Percentiles rank a stretch among this genome's conserved stretches.
Evolutionary conservation across 1,140 invertebrate species (phyloP).

Genomic region (Eriocheir sinensis): DNA sequence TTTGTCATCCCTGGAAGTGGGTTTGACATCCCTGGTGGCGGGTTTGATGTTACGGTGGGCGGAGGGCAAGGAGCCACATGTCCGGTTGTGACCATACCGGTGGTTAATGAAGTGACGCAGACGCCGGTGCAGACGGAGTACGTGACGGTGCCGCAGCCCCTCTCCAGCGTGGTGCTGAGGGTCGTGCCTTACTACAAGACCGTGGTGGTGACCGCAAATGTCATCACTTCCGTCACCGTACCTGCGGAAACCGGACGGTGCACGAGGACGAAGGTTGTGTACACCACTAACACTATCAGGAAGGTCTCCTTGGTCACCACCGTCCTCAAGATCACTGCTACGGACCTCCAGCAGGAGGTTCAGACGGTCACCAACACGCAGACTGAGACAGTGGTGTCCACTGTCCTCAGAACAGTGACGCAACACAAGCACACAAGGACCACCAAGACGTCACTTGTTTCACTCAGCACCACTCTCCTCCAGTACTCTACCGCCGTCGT

Average conservation of each 20-base stretch:
- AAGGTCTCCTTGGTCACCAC: background rate
- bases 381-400: background rate
- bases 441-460: background rate
- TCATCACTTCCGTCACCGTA: background rate
- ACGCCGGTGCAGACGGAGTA: slow-evolving; percentile 47
- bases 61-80: background rate
- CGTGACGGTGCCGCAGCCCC: slow-evolving; percentile 50
- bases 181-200: slow-evolving; percentile 35
- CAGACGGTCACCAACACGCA: slow-evolving; percentile 29
- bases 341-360: slow-evolving; percentile 24
- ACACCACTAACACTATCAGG: slow-evolving; percentile 39
- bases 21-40: background rate
- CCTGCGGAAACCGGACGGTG: slow-evolving; percentile 34
- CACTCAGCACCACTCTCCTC: background rate
- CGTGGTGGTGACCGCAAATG: background rate
- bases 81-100: slow-evolving; percentile 25
- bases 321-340: background rate
- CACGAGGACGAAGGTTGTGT: slow-evolving; percentile 44
- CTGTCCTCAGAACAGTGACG: slow-evolving; percentile 20
- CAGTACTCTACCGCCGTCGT: slow-evolving; percentile 32
- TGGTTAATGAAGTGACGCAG: slow-evolving; percentile 42
- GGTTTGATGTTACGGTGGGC: background rate
- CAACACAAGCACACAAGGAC: background rate
- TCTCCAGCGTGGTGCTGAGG: background rate
- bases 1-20: background rate